Conservation (phyloP, 2,888 invertebrate genomes). For the Plagodis pulveraria region DNA sequence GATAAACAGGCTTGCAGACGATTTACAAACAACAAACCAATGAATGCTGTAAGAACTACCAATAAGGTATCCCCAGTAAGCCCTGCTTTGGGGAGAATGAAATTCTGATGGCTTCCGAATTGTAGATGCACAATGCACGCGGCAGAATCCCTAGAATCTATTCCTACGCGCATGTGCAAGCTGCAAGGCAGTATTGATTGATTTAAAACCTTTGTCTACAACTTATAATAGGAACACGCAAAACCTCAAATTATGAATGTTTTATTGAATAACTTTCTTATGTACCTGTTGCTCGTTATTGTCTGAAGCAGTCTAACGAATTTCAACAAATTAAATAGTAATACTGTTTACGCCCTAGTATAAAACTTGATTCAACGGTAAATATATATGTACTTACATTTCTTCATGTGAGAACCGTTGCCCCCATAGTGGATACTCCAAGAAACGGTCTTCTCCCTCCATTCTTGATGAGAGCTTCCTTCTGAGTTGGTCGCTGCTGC, state of each 20-base stretch:
- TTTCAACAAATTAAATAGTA: too few species aligned
- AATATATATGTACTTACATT: conserved; percentile 5
- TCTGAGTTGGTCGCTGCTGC: neutral
- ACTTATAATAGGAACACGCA: neutral
- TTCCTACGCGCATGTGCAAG: conserved; percentile 23
- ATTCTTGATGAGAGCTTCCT: neutral
- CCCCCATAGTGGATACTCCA: neutral
- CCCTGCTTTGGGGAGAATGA: neutral
- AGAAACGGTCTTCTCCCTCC: neutral
- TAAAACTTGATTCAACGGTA: too few species aligned
- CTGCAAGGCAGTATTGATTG: conserved; percentile 8
- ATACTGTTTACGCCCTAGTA: too few species aligned
- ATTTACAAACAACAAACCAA: neutral
- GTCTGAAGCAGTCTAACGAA: too few species aligned
- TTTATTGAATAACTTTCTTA: too few species aligned
- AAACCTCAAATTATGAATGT: too few species aligned
- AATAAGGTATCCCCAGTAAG: too few species aligned
- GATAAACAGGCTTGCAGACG: neutral
- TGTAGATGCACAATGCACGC: neutral
- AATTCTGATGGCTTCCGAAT: neutral
- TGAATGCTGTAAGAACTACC: neutral
- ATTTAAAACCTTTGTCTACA: conserved; percentile 1
- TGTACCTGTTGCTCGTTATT: too few species aligned
- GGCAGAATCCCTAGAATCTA: conserved; percentile 2
- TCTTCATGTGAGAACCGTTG: conserved; percentile 1